Percentiles rank a stretch among this genome's conserved stretches.
These are phyloP conservation scores for Cheilosia scutellata DNA, from an alignment of 2,888 invertebrate genomes.

Conservation along the genomic window DNA sequence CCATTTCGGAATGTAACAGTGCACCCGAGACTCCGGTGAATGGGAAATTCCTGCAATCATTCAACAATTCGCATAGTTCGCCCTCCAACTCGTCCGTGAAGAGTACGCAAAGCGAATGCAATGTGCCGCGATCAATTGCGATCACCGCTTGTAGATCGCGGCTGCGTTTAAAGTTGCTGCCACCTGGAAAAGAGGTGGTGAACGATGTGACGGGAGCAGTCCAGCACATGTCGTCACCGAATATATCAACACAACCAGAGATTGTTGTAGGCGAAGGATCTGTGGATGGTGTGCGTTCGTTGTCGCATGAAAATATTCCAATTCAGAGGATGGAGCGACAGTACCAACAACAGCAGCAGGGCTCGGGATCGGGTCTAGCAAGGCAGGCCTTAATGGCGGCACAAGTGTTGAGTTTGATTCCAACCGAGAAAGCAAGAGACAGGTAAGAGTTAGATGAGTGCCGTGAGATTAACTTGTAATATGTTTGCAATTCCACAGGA, in stretches of 20 bases:
- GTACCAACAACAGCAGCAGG: constrained; percentile 85
- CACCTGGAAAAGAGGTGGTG: constrained; percentile 81
- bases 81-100: constrained; percentile 81
- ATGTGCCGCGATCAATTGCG: constrained; percentile 82
- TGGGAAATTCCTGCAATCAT: constrained; percentile 79
- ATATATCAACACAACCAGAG: constrained; percentile 81
- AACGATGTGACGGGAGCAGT: constrained; percentile 59
- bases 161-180: constrained; percentile 82
- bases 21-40: constrained; percentile 83
- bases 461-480: constrained; percentile 6
- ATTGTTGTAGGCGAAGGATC: constrained; percentile 75
- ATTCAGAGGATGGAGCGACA: constrained; percentile 76
- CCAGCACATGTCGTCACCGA: constrained; percentile 84
- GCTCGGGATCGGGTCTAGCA: constrained; percentile 84
- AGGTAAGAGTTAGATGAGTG: constrained; percentile 84
- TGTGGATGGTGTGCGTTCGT: constrained; percentile 79
- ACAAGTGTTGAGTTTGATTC: constrained; percentile 92
- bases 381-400: constrained; percentile 91
- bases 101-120: constrained; percentile 80
- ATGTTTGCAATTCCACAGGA: constrained; percentile 84
- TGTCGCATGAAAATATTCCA: constrained; percentile 83
- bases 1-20: constrained; percentile 81
- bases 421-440: constrained; percentile 92
- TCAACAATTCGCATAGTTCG: constrained; percentile 80
- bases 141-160: constrained; percentile 83